Base-by-base conservation (phyloP, 2,113 vertebrate species). In the Psittacula cyanocephala region DNA sequence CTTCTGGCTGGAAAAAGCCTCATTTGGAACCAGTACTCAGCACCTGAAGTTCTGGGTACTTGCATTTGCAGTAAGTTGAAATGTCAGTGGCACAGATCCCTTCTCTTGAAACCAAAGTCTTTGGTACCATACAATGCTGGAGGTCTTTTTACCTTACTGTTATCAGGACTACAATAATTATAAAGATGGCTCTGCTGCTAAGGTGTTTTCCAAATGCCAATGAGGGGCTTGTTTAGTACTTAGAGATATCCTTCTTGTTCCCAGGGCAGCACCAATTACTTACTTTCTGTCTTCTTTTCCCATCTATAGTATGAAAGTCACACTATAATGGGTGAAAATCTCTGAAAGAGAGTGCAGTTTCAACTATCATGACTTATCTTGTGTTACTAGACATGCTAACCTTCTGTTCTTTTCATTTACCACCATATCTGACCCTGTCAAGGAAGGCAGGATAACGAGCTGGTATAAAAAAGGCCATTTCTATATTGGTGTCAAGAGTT, bases 71-170 rank as follows among this genome's bases (percentile, higher is more conserved):
- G 22, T 92, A 90, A 59, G n/a, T 59, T 59, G 55, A 23, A 59
- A 86, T 71, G 72, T 70, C 59, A 65, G 31, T 29, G 55, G 17
- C 49, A 63, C 17, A 67, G 37, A 57, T 70, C 88, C 29, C 63
- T 80, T 62, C 37, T 63, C 41, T 74, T 57, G 67, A 57, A 91
- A 77, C 31, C 29, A 11, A 13, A 49, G 29, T 62, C 49, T 78
- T 52, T 39, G 44, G 31, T 17, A 5, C 74, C 0, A 0, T 35
- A 11, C 13, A 15, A 3, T 23, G 25, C 49, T 81, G 50, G 37
- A 49, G 19, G 6, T 44, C 52, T 65, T 85, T 69, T 39, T 57
- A 49, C 33, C 19, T 76, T 69, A 8, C 28, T 70, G 55, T 49
- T 86, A 49, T 15, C 7, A 10, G 63, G 27, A 6, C 82, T 80